Evolutionary conservation across 2,888 invertebrate species (phyloP), one percentile per base, ranked within the genome.

Genomic region (Drosophila vallismaia): DNA sequence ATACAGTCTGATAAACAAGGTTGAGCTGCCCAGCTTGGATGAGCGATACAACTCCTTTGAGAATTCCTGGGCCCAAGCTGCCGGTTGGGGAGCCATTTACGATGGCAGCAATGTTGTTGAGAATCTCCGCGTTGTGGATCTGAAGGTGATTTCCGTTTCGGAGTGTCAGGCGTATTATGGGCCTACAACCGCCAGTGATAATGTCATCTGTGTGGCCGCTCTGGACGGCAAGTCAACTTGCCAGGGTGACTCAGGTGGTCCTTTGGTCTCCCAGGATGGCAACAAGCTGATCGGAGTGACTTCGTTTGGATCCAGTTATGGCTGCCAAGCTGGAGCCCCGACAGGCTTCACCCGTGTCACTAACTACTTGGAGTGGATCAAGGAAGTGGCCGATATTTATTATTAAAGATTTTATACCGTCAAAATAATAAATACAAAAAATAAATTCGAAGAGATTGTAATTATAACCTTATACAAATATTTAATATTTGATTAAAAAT

Each of bases 71-170:
- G 64, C 67, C 19, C 24, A 63, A 24, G 74, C 73, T 10, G 69
- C 76, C 0, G 84, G 84, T 3, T 85, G 83, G 83, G 84, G 84
- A n/a, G 72, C 62, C 40, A 73, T 74, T 24, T 76, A 74, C 48
- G 78, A 77, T 38, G 62, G 74, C 1, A 73, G 68, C 40, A 66
- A 91, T 46, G 84, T 92, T 10, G 92, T 92, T 54, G 86, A 89
- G 38, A 36, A 68, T 48, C 33, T 82, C 4, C 50, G 74, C 0
- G 48, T 36, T 9, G 73, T 62, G 4, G 14, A 79, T 71, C 38
- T 91, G 88, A 24, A 66, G 60, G 42, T 75, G 64, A 19, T 87
- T 82, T 58, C 68, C 0, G 58, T 69, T 4, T 31, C 58, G n/a
- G 26, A 69, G 42, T 69, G 68, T 26, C 68, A 69, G 52, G 70